Conservation (phyloP, 92 coral and sea anemone genomes). For the Heliopora coerulea region DNA sequence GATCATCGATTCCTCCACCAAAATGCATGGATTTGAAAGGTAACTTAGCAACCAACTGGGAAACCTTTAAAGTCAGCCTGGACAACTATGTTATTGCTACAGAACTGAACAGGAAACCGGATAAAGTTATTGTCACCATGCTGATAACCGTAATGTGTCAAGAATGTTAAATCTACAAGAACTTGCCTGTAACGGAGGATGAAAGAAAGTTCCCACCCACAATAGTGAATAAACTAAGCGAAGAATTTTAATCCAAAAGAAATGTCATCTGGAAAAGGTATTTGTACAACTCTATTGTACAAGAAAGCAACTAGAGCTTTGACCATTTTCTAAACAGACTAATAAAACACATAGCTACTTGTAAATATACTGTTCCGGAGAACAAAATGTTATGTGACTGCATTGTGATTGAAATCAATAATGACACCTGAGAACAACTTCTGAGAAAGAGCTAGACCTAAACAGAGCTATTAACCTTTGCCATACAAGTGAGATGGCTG, state of each 20-base stretch:
- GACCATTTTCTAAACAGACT: conserved; percentile 51
- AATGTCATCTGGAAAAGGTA: conserved; percentile 59
- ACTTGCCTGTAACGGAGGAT: no score
- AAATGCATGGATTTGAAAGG: no score
- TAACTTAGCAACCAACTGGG: no score
- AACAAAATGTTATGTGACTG: conserved; percentile 57
- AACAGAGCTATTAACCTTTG: conserved; percentile 51
- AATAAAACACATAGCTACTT: conserved; percentile 53
- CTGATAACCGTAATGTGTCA: conserved; percentile 54
- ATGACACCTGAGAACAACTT: conserved; percentile 45
- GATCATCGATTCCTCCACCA: no score
- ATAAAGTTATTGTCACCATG: conserved; percentile 33
- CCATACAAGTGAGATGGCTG: conserved; percentile 47
- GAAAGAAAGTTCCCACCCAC: no score
- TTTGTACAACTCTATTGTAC: conserved; percentile 46
- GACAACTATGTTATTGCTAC: no score
- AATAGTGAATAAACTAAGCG: conserved; percentile 31
- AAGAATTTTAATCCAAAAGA: conserved; percentile 49
- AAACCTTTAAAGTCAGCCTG: no score
- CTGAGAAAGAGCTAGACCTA: conserved; percentile 49
- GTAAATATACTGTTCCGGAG: conserved; percentile 56
- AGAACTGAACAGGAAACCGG: conserved; percentile 41
- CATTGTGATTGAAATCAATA: conserved; percentile 47
- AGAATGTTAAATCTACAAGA: no score
- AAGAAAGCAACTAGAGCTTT: conserved; percentile 47